Base-by-base conservation (phyloP, 1,140 invertebrate genomes). In the Chionoecetes opilio region DNA sequence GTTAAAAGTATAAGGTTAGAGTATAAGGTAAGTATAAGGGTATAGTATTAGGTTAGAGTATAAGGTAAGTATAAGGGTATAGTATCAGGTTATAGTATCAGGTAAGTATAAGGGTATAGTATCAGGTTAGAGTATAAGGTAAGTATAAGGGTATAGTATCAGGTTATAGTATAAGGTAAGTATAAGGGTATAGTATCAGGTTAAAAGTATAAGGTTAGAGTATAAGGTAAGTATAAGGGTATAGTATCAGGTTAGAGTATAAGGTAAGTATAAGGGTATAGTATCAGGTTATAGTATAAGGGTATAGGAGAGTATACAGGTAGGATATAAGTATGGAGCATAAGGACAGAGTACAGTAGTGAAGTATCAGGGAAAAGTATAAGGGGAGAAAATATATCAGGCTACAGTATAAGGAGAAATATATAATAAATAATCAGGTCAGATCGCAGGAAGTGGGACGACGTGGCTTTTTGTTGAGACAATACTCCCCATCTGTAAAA, bases 401-500 rank as follows among this genome's bases (percentile, higher is more conserved):
- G 46, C 11, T 14, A 53, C 0, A 53, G 46, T 53, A 9, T 53
- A 53, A 2, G 46, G 46, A 17, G 8, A 53, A 1, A n/a, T n/a
- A n/a, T n/a, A n/a, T n/a, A n/a, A n/a, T n/a, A n/a, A n/a, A n/a
- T n/a, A 31, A 3, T 87, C n/a, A 38, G 11, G n/a, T 31, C 0
- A n/a, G 6, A 26, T 38, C 21, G 9, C 46, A 90, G 6, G 21
- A 46, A 6, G 11, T 41, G n/a, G 35, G 21, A 3, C 37, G 35
- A 38, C 2, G n/a, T n/a, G 88, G 37, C 37, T 90, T 90, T n/a
- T 90, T 90, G 34, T 90, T 46, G 0, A 90, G 88, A 29, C 88
- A 90, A 26, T 90, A 90, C 37, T 90, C 88, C 6, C 88, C 88
- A 90, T 90, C 88, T 90, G 88, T 26, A 46, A 87, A 38, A 31